phyloP scores from a whole-genome alignment of 2,888 invertebrate genomes.

The Odiellus spinosus region DNA sequence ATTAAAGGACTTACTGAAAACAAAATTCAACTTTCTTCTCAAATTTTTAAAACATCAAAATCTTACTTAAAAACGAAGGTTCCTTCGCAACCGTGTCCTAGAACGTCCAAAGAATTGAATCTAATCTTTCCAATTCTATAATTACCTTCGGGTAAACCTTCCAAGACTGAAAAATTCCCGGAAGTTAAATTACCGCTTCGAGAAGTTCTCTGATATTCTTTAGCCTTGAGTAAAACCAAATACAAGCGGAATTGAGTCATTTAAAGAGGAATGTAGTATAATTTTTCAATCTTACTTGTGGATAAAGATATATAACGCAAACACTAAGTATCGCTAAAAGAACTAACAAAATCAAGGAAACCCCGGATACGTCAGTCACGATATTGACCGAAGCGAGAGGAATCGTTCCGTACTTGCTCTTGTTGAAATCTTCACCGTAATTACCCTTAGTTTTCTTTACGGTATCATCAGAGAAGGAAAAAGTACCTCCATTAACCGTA shows the following conservation, averaged over 20 bases:
- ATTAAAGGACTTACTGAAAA: not conserved
- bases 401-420: not conserved
- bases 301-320: conserved; percentile 2
- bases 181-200: not conserved
- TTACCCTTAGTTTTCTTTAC: not conserved
- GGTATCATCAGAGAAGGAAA: not conserved
- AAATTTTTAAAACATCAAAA: too few species aligned
- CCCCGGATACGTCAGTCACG: conserved; percentile 7
- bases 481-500: not conserved
- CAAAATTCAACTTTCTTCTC: too few species aligned
- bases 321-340: conserved; percentile 1
- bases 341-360: conserved; percentile 19
- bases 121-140: conserved; percentile 62
- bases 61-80: conserved; percentile 82
- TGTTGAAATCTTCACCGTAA: not conserved
- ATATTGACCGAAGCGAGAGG: not conserved
- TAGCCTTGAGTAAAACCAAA: conserved; percentile 2
- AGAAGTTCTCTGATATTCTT: conserved; percentile 6
- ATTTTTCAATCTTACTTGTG: too few species aligned
- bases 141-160: conserved; percentile 1
- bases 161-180: too few species aligned
- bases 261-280: too few species aligned
- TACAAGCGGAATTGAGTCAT: too few species aligned
- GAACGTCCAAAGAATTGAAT: conserved; percentile 63
- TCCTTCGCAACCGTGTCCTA: conserved; percentile 96